A percentile compares a stretch with the other conserved stretches of the same genome.
Conservation (phyloP, 1,140 invertebrate species). For the Leptinotarsa undecemlineata region DNA sequence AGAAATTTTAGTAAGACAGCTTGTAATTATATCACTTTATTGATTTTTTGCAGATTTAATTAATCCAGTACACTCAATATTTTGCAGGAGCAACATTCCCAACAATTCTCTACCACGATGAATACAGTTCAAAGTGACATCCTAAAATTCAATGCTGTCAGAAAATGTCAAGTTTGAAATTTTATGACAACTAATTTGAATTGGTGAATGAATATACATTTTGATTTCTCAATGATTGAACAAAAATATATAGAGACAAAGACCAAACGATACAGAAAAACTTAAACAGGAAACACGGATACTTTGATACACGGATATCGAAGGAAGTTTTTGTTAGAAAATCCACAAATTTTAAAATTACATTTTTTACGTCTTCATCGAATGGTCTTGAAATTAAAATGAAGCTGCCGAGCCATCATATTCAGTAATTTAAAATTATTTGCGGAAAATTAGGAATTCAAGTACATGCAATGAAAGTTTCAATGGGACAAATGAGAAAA, state of each 20-base stretch:
- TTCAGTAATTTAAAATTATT: slow-evolving; percentile 38
- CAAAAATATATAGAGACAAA: too few species aligned
- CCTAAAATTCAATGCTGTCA: too few species aligned
- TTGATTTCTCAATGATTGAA: too few species aligned
- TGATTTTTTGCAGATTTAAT: neutral
- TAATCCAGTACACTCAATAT: neutral
- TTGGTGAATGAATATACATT: too few species aligned
- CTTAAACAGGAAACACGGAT: too few species aligned
- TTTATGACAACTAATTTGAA: too few species aligned
- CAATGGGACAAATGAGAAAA: neutral
- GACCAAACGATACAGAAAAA: too few species aligned
- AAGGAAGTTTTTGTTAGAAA: too few species aligned
- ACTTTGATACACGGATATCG: too few species aligned
- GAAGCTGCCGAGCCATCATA: slow-evolving; percentile 46
- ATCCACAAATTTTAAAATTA: too few species aligned
- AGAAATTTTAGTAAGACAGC: neutral
- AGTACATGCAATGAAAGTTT: slow-evolving; percentile 14
- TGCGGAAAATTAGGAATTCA: slow-evolving; percentile 35
- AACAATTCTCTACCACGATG: neutral
- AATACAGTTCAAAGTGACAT: neutral
- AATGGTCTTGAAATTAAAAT: neutral
- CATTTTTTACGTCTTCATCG: neutral
- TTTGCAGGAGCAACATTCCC: slow-evolving; percentile 5
- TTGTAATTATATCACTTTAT: neutral
- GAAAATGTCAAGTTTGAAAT: too few species aligned